Evolutionary conservation across 2,113 vertebrate species (phyloP).

Genomic region (Merops nubicus): DNA sequence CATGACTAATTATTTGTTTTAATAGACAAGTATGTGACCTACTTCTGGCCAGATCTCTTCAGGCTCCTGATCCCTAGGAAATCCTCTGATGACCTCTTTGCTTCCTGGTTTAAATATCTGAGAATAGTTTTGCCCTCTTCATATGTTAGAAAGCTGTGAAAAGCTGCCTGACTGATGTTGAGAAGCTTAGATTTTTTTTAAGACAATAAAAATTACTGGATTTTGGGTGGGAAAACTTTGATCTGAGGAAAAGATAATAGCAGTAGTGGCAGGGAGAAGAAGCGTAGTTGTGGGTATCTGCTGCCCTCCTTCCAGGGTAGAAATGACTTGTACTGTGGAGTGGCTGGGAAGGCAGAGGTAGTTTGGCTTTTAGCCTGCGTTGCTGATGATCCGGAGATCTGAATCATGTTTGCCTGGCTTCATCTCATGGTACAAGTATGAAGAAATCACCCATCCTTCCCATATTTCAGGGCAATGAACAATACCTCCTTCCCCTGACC

Average conservation of each 20-base stretch:
- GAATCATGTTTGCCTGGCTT: background rate
- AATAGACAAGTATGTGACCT: constrained; percentile 43
- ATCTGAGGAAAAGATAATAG: background rate
- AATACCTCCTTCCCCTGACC: background rate
- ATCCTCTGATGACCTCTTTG: constrained; percentile 25
- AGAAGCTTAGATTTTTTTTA: background rate
- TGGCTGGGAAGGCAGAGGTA: background rate
- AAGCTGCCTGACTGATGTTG: background rate
- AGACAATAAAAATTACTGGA: background rate
- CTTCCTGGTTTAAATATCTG: background rate
- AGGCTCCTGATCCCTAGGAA: constrained; percentile 39
- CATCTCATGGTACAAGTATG: background rate
- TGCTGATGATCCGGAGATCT: background rate
- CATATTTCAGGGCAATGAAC: background rate
- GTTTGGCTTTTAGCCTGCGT: background rate
- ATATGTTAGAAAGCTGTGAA: background rate
- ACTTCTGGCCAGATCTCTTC: constrained; percentile 15
- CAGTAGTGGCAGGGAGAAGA: background rate
- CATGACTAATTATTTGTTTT: constrained; percentile 42
- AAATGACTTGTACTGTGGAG: background rate
- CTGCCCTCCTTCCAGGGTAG: background rate
- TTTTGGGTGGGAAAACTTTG: background rate
- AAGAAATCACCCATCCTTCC: background rate
- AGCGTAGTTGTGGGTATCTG: background rate
- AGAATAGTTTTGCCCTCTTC: background rate